phyloP scores from a whole-genome alignment of 1,140 invertebrate species.

The Drosophila insularis region DNA sequence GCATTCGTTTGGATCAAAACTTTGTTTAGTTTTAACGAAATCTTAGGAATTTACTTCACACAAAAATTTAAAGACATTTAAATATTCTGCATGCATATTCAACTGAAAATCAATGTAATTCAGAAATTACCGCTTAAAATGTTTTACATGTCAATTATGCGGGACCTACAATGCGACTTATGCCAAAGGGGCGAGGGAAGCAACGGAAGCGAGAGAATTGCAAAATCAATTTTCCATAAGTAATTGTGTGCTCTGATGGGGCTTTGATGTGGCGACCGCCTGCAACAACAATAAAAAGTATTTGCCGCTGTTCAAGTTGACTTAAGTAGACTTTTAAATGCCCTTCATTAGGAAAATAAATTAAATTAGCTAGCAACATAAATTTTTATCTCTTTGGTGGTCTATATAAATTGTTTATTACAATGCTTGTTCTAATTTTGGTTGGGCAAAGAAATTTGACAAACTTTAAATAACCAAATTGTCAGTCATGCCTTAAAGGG shows the following conservation, averaged over 20 bases:
- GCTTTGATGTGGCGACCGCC: constrained; percentile 22
- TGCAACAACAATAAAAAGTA: neutral
- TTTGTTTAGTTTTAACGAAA: neutral
- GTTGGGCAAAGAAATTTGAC: neutral
- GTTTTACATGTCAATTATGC: constrained; percentile 7
- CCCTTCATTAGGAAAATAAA: neutral
- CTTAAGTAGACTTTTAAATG: neutral
- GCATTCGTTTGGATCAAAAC: neutral
- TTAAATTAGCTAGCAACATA: too few relatives aligned
- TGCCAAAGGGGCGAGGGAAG: neutral
- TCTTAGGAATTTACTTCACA: too few relatives aligned
- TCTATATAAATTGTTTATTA: too few relatives aligned
- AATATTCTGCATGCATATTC: too few relatives aligned
- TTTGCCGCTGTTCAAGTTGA: neutral
- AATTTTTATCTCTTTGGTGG: too few relatives aligned
- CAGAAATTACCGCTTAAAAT: neutral
- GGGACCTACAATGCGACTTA: neutral
- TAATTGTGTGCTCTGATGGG: constrained; percentile 15
- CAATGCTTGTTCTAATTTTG: too few relatives aligned
- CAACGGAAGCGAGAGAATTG: neutral
- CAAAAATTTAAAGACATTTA: too few relatives aligned
- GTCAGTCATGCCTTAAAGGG: neutral
- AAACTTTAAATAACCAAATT: neutral
- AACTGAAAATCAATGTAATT: neutral
- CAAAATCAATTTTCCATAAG: constrained; percentile 28